These are phyloP conservation scores for Pao palembangensis DNA, from an alignment of 2,113 vertebrate species.

Conservation along the genomic window DNA sequence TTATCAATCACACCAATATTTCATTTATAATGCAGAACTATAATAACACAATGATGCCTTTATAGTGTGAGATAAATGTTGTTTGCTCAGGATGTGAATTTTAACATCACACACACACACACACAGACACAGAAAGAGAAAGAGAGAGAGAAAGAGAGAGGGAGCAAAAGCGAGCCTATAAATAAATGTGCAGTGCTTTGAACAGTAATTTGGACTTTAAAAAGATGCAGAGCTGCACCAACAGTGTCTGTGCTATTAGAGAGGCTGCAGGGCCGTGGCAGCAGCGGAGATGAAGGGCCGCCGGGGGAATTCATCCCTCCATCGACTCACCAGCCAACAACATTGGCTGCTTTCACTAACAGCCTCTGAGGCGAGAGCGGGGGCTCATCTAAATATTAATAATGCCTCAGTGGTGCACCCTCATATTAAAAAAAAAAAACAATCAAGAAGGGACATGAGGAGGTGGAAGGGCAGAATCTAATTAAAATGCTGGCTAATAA, in stretches of 20 bases:
- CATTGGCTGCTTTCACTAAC: constrained; percentile 41
- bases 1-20: no score
- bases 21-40: no score
- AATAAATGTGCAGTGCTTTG: neutral
- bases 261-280: constrained; percentile 23
- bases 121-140: neutral
- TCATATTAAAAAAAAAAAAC: constrained; percentile 22
- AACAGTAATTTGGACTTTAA: neutral
- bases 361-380: constrained; percentile 47
- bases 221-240: constrained; percentile 19
- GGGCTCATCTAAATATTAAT: constrained; percentile 73
- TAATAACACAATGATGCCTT: no score
- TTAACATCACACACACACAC: neutral
- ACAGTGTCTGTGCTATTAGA: constrained; percentile 36
- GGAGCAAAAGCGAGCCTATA: neutral
- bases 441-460: constrained; percentile 39
- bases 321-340: constrained; percentile 27
- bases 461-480: constrained; percentile 45
- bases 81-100: no score
- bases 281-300: constrained; percentile 53
- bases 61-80: no score
- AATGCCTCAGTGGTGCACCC: constrained; percentile 36
- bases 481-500: constrained; percentile 65
- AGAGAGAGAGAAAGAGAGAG: no score
- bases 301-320: constrained; percentile 51